Evolutionary conservation across 2,797 vertebrate genomes (phyloP).

Genomic region (Artibeus jamaicensis): DNA sequence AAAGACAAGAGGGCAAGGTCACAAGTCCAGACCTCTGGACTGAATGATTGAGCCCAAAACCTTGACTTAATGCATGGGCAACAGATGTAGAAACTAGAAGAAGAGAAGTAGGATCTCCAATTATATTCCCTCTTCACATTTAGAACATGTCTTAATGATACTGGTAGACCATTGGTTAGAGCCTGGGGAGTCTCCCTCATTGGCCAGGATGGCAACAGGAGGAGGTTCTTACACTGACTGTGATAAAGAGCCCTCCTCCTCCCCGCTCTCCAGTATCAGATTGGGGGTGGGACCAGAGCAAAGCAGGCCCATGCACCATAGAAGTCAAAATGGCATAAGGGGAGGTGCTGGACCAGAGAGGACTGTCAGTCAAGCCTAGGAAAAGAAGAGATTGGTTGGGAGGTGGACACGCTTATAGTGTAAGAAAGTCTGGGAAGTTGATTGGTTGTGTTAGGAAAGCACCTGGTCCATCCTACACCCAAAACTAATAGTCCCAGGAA

Average conservation of each 20-base stretch:
- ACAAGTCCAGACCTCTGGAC: not conserved
- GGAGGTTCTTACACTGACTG: not conserved
- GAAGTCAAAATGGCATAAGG: not conserved
- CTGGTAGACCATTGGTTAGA: not conserved
- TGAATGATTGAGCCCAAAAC: not conserved
- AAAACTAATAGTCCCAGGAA: not conserved
- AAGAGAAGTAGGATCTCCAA: not conserved
- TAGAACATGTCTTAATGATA: not conserved
- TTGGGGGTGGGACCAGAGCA: not conserved
- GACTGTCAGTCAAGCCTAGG: not conserved
- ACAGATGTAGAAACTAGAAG: not conserved
- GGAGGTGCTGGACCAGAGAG: not conserved
- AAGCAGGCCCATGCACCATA: not conserved
- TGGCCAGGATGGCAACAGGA: not conserved
- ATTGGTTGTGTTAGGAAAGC: not conserved
- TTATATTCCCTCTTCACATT: not conserved
- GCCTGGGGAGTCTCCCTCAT: not conserved
- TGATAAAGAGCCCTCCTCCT: fast-evolving
- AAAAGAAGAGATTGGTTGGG: not conserved
- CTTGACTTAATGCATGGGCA: not conserved
- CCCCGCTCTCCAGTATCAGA: not conserved
- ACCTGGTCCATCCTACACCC: not conserved
- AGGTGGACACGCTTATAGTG: not conserved
- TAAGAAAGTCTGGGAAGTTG: not conserved
- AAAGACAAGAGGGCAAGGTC: not conserved